phyloP scores from a whole-genome alignment of 2,797 vertebrate species.

The Anguilla megastoma region DNA sequence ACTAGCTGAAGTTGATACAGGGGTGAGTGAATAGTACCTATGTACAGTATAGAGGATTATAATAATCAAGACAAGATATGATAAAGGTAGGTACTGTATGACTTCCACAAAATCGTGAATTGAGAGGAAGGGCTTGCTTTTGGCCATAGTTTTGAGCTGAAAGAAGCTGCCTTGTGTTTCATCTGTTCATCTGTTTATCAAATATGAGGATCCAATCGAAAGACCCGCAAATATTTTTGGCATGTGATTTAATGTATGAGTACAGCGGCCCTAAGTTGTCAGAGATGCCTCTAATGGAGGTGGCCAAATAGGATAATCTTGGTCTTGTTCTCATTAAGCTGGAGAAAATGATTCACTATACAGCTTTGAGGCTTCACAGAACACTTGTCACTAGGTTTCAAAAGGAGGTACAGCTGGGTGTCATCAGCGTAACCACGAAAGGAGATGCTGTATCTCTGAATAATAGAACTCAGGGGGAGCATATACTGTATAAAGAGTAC shows the following conservation, averaged over 20 bases:
- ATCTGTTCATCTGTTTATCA: neutral
- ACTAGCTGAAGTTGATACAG: no score
- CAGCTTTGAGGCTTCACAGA: neutral
- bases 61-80: no score
- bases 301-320: neutral
- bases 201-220: no score
- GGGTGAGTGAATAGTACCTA: no score
- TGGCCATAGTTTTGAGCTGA: no score
- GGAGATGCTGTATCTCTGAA: neutral
- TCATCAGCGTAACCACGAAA: neutral
- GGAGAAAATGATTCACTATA: neutral
- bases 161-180: neutral
- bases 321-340: neutral
- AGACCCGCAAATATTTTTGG: neutral
- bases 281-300: neutral
- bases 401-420: neutral
- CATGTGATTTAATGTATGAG: neutral
- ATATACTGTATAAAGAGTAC: neutral
- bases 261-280: neutral
- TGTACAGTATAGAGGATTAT: no score
- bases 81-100: no score
- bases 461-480: neutral
- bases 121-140: no score
- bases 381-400: neutral
- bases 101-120: no score